A percentile compares a stretch with the other conserved stretches of the same genome.
phyloP scores from a whole-genome alignment of 2,888 invertebrate genomes.

The Stenodema calcarata region DNA sequence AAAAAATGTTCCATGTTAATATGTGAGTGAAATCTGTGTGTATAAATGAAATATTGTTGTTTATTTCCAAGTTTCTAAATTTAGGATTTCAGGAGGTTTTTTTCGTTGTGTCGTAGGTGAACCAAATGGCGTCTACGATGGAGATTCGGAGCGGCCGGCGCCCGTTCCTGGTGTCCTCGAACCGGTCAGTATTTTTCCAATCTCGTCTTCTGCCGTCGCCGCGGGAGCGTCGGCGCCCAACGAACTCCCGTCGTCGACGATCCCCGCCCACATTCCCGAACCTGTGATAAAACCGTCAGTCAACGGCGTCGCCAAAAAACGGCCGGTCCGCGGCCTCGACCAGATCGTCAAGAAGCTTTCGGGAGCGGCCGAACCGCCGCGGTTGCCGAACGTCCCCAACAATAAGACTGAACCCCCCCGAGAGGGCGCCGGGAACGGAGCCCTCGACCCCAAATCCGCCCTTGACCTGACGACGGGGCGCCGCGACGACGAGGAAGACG shows the following conservation, averaged over 20 bases:
- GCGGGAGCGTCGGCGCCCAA: no score
- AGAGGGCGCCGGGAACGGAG: background rate
- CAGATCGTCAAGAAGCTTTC: slow-evolving; percentile 31
- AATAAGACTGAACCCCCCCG: slow-evolving; percentile 32
- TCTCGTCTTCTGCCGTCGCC: background rate
- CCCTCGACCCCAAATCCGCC: background rate
- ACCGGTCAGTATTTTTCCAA: background rate
- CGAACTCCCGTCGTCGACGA: slow-evolving; percentile 26
- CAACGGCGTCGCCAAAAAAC: slow-evolving; percentile 6
- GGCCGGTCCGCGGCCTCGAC: background rate
- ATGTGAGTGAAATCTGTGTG: no score
- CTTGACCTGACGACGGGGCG: slow-evolving; percentile 22
- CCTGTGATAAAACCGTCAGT: slow-evolving; percentile 12
- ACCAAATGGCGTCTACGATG: background rate
- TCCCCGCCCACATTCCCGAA: slow-evolving; percentile 27
- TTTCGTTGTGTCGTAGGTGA: slow-evolving; percentile 18
- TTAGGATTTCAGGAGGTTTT: no score
- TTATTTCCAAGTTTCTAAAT: no score
- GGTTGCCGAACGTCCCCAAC: background rate
- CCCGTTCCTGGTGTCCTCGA: background rate
- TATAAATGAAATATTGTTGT: no score
- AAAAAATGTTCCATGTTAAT: no score
- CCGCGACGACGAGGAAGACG: slow-evolving; percentile 6
- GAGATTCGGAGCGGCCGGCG: background rate
- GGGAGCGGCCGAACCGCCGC: background rate